Base-by-base conservation (phyloP, 2,888 invertebrate genomes). In the Tridacna gigas region DNA sequence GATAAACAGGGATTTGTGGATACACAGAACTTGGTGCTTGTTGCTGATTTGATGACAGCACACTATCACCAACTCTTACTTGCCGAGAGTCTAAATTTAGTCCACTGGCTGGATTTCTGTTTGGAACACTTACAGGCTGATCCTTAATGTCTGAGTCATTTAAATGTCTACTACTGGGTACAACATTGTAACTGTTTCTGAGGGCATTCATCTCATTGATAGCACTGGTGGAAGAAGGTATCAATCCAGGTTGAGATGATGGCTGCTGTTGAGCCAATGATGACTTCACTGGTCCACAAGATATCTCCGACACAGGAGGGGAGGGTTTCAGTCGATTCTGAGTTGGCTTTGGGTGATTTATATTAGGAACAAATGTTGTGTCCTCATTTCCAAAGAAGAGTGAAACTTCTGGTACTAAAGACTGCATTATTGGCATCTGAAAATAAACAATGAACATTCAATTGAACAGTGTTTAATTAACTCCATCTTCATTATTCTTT, bases 401-500 rank as follows among this genome's bases (percentile, higher is more conserved):
- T 0, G 94, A 93, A 0, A 94, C 93, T 83, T 94, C 94, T n/a
- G 94, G 94, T 0, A 94, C 94, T 86, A 93, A 89, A 1, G 93
- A 92, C 76, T 90, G 89, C 69, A 92, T 82, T n/a, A 89, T 80
- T 63, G 91, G 90, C n/a, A 90, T 84, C 94, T 94, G 88, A 61
- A 82, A 56, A 22, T 60, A 48, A 48, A 51, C 28, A 69, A 69
- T 37, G 37, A 37, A 2, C 7, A 37, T 37, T 37, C 37, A 4
- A 66, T 22, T 66, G 3, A 66, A 22, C 2, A 11, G 26, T 26
- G 25, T 25, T 66, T 66, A 15, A 25, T 18, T 5, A 66, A 66
- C 26, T 66, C 20, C 11, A 22, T 4, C 18, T 66, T 22, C n/a
- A 20, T 2, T 37, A 37, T 74, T 77, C 2, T 37, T 37, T n/a